Base-by-base conservation (phyloP, 2,113 vertebrate species). In the Physeter macrocephalus region DNA sequence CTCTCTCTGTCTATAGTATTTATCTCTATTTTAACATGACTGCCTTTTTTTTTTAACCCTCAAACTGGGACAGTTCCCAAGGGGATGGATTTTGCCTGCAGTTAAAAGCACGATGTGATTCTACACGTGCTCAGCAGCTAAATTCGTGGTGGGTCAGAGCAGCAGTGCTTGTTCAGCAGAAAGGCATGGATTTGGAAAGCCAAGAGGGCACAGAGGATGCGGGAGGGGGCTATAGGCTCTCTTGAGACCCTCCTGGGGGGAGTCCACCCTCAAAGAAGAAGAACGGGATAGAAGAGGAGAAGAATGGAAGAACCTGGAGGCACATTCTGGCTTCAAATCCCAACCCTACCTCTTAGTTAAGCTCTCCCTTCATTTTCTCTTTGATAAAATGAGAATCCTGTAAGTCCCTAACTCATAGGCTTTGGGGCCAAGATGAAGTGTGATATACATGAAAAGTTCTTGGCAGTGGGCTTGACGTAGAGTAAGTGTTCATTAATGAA, bases 21-120 rank as follows among this genome's bases (percentile, higher is more conserved):
- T 98, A 84, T 93, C 94, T 97, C 93, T 96, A 74, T 94, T 97
- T 98, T 97, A 97, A 97, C 83, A 98, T n/a, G 97, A 93, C 23
- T 97, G 20, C 0, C 0, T 81, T 80, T 39, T 71, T 52, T 96
- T 95, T 67, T 61, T 43, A 96, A 89, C 41, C 95, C 96, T 92
- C 72, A 49, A 97, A 98, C 87, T 88, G 97, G 98, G 96, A 74
- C 96, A 95, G 90, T 71, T 98, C 97, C 94, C 96, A 57, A 57
- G 75, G 83, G 97, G 59, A 31, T 0, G 14, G 80, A 91, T 84
- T 91, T 90, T 94, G 81, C 6, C 90, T 89, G 92, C 84, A 90
- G 86, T 78, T 91, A 97, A 93, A 57, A 85, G 86, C 93, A 52
- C 27, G n/a, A 74, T 46, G 54, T 88, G 96, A 95, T 87, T 75